Base-by-base conservation (phyloP, 2,888 invertebrate species). In the Amblyteles armatorius region DNA sequence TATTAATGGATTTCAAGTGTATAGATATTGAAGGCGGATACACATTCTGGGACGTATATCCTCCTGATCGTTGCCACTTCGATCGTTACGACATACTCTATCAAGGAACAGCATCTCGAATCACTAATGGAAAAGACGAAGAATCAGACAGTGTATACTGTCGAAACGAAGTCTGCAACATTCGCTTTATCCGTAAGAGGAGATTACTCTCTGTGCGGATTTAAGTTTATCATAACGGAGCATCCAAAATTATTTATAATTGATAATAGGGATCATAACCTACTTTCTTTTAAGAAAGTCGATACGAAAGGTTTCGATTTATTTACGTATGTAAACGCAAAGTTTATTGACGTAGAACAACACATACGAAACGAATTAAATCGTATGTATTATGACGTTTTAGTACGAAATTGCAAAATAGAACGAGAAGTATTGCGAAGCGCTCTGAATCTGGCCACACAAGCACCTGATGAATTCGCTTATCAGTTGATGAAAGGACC, bases 401-500 rank as follows among this genome's bases (percentile, higher is more conserved):
- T 50, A 9, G 0, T 19, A 2, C 50, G 44, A 48, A 36, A 68
- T 0, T 50, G 68, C 9, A 22, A 50, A 11, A 2, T 19, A 4
- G 72, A 55, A 60, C 2, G 48, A 2, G 44, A 73, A 73, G 40
- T 73, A 11, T 11, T 73, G 11, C 9, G 13, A 7, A 48, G 40
- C 9, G 57, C 33, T 3, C 4, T 72, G 3, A 19, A 36, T 3
- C 1, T 72, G 11, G 73, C 60, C 11, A 60, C 26, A 1, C 44
- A 73, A 26, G 57, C 73, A 3, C 44, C 73, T 1, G 65, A 67
- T 29, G 36, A 65, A 50, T 65, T 77, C 16, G 71, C 77, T 0
- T 67, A 63, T 11, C 26, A 50, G n/a, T 65, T 90, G 0, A 89
- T 88, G 81, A 79, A 87, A 5, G 60, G 84, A 63, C 72, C 82